A percentile compares a stretch with the other conserved stretches of the same genome.
phyloP scores from a whole-genome alignment of 2,888 invertebrate species.

The Ptilodon capucinus region DNA sequence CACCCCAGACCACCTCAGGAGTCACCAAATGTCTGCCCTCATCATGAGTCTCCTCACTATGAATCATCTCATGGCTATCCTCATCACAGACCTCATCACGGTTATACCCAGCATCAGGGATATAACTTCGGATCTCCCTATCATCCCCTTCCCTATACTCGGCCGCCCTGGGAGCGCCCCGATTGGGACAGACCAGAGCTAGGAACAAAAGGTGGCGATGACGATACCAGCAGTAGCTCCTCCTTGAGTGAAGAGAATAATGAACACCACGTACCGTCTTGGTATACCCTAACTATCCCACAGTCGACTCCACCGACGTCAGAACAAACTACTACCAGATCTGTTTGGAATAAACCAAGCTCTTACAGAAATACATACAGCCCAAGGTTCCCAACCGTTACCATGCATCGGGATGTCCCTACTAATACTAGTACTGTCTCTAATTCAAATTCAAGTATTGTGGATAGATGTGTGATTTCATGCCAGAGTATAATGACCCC shows the following conservation, averaged over 20 bases:
- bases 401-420: neutral
- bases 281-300: neutral
- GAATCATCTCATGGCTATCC: neutral
- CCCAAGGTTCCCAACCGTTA: neutral
- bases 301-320: neutral
- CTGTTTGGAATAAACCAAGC: neutral
- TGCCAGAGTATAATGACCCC: constrained; percentile 48
- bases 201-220: neutral
- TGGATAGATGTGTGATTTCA: constrained; percentile 17
- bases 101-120: too few relatives aligned
- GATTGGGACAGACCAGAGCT: neutral
- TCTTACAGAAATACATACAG: neutral
- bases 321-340: neutral
- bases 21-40: neutral
- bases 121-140: neutral
- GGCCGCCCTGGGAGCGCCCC: neutral
- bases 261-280: neutral
- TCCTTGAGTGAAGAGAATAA: neutral
- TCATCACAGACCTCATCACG: too few relatives aligned
- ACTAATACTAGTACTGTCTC: neutral
- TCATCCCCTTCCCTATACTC: neutral
- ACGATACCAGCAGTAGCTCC: neutral
- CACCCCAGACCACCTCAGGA: neutral
- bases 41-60: neutral
- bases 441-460: neutral